Evolutionary conservation across 2,113 vertebrate genomes (phyloP).

Genomic region (Scomber japonicus): DNA sequence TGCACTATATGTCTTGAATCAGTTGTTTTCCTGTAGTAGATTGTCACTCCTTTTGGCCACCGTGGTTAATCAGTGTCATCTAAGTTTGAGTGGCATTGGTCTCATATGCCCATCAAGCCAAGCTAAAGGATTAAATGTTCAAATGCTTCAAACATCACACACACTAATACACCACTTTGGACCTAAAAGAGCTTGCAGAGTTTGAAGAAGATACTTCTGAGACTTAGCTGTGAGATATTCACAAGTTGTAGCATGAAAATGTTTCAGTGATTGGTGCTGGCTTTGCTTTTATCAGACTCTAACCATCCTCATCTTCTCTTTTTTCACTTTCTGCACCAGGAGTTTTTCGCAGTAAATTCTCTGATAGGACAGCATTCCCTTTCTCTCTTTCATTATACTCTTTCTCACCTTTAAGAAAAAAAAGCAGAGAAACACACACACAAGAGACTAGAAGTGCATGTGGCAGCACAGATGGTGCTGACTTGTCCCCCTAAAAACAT

Average conservation of each 20-base stretch:
- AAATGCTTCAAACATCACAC: no score
- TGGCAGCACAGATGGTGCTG: slow-evolving; percentile 18
- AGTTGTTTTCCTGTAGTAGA: not conserved
- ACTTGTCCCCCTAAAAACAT: slow-evolving; percentile 17
- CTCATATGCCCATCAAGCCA: not conserved
- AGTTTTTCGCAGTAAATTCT: slow-evolving; percentile 20
- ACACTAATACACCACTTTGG: no score
- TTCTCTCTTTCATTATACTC: slow-evolving; percentile 34
- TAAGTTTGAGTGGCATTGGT: not conserved
- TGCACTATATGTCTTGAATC: no score
- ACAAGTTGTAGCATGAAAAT: slow-evolving; percentile 19
- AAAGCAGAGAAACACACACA: not conserved
- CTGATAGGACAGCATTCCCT: no score
- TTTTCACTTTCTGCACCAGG: slow-evolving; percentile 9
- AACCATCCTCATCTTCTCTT: slow-evolving; percentile 22
- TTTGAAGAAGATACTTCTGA: slow-evolving; percentile 1
- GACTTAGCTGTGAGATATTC: slow-evolving; percentile 7
- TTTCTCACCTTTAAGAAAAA: slow-evolving; percentile 27
- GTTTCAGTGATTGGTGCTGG: slow-evolving; percentile 22
- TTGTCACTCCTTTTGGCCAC: not conserved
- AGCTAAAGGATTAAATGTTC: no score
- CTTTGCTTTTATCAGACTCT: slow-evolving; percentile 32
- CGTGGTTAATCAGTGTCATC: not conserved
- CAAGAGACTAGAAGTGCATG: not conserved
- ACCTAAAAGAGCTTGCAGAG: no score